phyloP scores from a whole-genome alignment of 1,140 invertebrate genomes.

The Bicyclus anynana region DNA sequence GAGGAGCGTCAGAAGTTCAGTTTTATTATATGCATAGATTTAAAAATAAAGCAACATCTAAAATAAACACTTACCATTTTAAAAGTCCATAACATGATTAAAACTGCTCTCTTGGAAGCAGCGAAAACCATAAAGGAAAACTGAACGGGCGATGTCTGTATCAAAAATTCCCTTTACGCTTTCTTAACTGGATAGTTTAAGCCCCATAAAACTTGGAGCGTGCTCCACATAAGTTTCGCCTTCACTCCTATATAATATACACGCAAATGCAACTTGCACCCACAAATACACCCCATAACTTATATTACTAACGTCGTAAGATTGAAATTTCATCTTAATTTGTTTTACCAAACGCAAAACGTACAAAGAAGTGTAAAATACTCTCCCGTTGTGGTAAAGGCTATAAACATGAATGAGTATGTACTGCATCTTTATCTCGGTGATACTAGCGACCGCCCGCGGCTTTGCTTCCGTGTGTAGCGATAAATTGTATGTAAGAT shows the following conservation, averaged over 20 bases:
- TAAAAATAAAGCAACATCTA: too few relatives aligned
- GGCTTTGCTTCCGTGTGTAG: slow-evolving; percentile 23
- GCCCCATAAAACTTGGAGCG: slow-evolving; percentile 65
- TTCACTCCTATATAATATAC: slow-evolving; percentile 36
- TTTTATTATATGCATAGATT: neutral
- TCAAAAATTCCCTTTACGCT: slow-evolving; percentile 61
- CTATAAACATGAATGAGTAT: slow-evolving; percentile 49
- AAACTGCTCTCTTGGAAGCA: neutral
- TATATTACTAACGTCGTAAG: slow-evolving; percentile 16
- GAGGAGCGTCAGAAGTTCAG: too few relatives aligned
- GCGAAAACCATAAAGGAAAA: slow-evolving; percentile 4
- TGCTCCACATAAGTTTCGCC: slow-evolving; percentile 68
- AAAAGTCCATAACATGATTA: neutral
- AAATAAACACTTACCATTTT: neutral
- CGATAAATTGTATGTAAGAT: slow-evolving; percentile 21
- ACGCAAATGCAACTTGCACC: slow-evolving; percentile 17
- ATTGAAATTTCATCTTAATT: slow-evolving; percentile 21
- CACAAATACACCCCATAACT: neutral
- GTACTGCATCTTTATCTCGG: slow-evolving; percentile 26
- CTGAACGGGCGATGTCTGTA: slow-evolving; percentile 34
- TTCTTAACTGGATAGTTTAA: slow-evolving; percentile 62
- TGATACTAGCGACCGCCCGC: slow-evolving; percentile 27
- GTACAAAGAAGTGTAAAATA: slow-evolving; percentile 51
- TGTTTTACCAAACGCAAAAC: slow-evolving; percentile 10
- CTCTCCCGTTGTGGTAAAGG: slow-evolving; percentile 38